Evolutionary conservation across 2,797 vertebrate species (phyloP).

Genomic region (Amazonetta brasiliensis): DNA sequence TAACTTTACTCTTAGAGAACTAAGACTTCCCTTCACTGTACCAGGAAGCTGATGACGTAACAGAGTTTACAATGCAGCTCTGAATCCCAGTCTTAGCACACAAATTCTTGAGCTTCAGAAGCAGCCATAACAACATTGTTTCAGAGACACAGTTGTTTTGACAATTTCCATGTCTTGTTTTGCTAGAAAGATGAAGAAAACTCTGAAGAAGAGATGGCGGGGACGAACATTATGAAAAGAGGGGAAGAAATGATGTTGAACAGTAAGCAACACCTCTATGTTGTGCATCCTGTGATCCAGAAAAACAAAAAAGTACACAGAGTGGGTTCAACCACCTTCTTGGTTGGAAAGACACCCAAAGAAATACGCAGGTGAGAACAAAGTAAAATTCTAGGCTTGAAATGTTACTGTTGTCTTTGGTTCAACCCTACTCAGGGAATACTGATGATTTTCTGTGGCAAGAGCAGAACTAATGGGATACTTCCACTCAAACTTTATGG

Average conservation of each 20-base stretch:
- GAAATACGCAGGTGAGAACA: slow-evolving; percentile 83
- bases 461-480: not conserved
- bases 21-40: not conserved
- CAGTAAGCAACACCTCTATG: not conserved
- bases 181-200: slow-evolving; percentile 53
- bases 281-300: slow-evolving; percentile 83
- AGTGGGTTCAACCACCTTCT: slow-evolving; percentile 79
- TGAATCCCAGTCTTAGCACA: not conserved
- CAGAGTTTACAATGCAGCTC: not conserved
- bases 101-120: not conserved
- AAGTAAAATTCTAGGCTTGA: not conserved
- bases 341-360: slow-evolving; percentile 90
- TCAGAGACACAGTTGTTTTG: not conserved
- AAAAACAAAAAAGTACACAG: slow-evolving; percentile 76
- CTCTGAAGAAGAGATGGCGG: not conserved
- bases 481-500: not conserved
- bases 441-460: not conserved
- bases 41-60: not conserved
- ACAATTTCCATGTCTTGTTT: not conserved
- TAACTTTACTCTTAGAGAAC: not conserved
- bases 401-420: not conserved
- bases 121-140: not conserved
- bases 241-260: not conserved
- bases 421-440: not conserved
- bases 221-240: not conserved